These are phyloP conservation scores for Zaprionus inermis DNA, from an alignment of 1,140 invertebrate genomes.

Conservation along the genomic window DNA sequence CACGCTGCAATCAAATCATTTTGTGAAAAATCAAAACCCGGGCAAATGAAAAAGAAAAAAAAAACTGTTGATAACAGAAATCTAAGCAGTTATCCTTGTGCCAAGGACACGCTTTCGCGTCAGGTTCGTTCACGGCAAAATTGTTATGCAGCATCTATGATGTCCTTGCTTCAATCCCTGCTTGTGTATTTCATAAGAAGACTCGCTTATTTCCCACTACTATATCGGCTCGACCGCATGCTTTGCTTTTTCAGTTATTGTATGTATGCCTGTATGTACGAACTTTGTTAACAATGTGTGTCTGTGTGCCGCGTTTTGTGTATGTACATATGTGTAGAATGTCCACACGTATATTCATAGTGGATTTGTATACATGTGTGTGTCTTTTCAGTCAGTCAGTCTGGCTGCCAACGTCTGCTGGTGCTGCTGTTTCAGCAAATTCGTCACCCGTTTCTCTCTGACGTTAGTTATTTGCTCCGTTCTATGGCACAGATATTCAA, in stretches of 20 bases:
- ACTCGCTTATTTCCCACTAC: slow-evolving; percentile 53
- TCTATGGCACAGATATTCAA: slow-evolving; percentile 18
- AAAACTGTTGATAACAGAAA: slow-evolving; percentile 49
- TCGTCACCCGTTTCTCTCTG: slow-evolving; percentile 65
- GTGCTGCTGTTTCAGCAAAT: slow-evolving; percentile 63
- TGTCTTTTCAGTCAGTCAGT: slow-evolving; percentile 63
- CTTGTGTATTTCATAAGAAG: slow-evolving; percentile 56
- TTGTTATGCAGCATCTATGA: not conserved
- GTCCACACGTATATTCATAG: slow-evolving; percentile 41
- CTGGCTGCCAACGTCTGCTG: slow-evolving; percentile 50
- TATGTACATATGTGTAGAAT: slow-evolving; percentile 45
- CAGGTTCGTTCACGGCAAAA: slow-evolving; percentile 30
- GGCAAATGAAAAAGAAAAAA: slow-evolving; percentile 1
- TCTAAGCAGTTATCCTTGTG: slow-evolving; percentile 56
- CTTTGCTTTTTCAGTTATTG: slow-evolving; percentile 65
- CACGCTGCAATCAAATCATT: not conserved
- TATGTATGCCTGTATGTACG: slow-evolving; percentile 27
- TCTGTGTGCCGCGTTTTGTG: slow-evolving; percentile 47
- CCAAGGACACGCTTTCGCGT: slow-evolving; percentile 52
- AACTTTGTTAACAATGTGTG: slow-evolving; percentile 5
- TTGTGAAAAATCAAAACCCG: slow-evolving; percentile 19
- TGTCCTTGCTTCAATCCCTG: slow-evolving; percentile 23
- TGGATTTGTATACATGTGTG: slow-evolving; percentile 49
- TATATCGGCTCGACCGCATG: slow-evolving; percentile 62
- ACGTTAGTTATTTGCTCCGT: slow-evolving; percentile 64